These are phyloP conservation scores for Apodemia hepburni DNA, from an alignment of 2,888 invertebrate species.

Conservation along the genomic window DNA sequence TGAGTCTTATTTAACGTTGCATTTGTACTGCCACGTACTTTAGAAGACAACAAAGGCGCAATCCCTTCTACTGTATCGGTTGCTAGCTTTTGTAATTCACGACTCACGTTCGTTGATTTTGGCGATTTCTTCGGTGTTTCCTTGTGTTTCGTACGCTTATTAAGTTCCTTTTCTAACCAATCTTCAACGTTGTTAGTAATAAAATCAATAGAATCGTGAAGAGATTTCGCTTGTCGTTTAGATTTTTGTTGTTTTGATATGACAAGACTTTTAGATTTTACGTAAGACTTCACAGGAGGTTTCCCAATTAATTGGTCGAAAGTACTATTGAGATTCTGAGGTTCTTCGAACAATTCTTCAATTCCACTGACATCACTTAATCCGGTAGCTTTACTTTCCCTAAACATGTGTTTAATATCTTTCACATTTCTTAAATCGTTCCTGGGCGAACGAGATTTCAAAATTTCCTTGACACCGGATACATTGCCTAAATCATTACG, in stretches of 20 bases:
- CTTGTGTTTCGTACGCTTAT: constrained; percentile 31
- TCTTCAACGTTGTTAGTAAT: constrained; percentile 46
- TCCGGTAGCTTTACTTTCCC: constrained; percentile 20
- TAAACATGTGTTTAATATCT: constrained; percentile 49
- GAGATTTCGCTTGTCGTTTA: constrained; percentile 36
- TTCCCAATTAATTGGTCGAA: constrained; percentile 53
- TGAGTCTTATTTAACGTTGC: constrained; percentile 12
- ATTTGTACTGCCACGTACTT: constrained; percentile 38
- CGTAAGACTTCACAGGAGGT: constrained; percentile 45
- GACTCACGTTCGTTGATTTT: constrained; percentile 30
- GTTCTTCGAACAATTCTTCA: constrained; percentile 51
- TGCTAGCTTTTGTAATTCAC: constrained; percentile 46
- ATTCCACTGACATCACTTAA: constrained; percentile 55
- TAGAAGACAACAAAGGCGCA: constrained; percentile 37
- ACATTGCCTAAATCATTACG: constrained; percentile 55
- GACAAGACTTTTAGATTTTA: constrained; percentile 52
- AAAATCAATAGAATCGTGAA: constrained; percentile 42
- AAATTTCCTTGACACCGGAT: constrained; percentile 50
- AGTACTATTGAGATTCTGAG: constrained; percentile 38
- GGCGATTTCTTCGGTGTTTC: constrained; percentile 23
- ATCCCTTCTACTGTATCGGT: constrained; percentile 49
- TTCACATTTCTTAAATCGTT: constrained; percentile 55
- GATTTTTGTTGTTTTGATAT: constrained; percentile 35
- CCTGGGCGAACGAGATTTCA: constrained; percentile 42
- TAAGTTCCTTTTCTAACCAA: constrained; percentile 51